These are phyloP conservation scores for Hydriomena furcata DNA, from an alignment of 2,888 invertebrate genomes.

Conservation along the genomic window DNA sequence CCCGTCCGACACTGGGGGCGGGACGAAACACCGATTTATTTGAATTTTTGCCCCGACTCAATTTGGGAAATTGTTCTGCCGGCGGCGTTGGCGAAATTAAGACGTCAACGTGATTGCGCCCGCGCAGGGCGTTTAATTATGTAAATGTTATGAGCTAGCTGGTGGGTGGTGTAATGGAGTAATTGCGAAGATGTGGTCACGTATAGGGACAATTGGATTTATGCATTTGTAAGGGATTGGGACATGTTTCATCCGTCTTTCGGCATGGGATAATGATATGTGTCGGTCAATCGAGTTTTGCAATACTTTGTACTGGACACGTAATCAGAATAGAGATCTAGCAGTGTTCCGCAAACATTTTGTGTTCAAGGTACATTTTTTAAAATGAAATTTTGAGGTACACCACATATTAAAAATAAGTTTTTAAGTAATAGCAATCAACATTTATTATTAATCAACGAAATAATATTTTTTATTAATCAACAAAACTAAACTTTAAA, in stretches of 20 bases:
- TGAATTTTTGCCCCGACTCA: slow-evolving; percentile 82
- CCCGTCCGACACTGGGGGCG: slow-evolving; percentile 63
- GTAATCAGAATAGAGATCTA: slow-evolving; percentile 1
- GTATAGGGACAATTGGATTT: slow-evolving; percentile 63
- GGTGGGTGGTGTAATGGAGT: slow-evolving; percentile 72
- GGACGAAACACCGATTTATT: slow-evolving; percentile 76
- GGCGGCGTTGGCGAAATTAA: slow-evolving; percentile 81
- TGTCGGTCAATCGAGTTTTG: slow-evolving; percentile 4
- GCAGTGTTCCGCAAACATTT: too few species aligned
- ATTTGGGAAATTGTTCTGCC: slow-evolving; percentile 81
- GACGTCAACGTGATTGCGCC: slow-evolving; percentile 80
- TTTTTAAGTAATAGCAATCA: too few species aligned
- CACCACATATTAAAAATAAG: too few species aligned
- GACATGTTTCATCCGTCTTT: slow-evolving; percentile 37
- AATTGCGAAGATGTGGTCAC: slow-evolving; percentile 72
- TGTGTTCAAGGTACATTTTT: too few species aligned
- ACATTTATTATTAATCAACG: too few species aligned
- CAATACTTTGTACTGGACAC: neutral
- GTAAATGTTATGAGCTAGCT: slow-evolving; percentile 79
- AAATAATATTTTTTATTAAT: too few species aligned
- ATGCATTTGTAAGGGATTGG: slow-evolving; percentile 53
- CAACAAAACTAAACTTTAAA: too few species aligned
- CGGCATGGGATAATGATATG: slow-evolving; percentile 14
- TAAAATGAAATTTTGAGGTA: too few species aligned
- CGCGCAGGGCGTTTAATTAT: slow-evolving; percentile 79